Evolutionary conservation across 2,113 vertebrate genomes (phyloP).

Genomic region (Origma solitaria): DNA sequence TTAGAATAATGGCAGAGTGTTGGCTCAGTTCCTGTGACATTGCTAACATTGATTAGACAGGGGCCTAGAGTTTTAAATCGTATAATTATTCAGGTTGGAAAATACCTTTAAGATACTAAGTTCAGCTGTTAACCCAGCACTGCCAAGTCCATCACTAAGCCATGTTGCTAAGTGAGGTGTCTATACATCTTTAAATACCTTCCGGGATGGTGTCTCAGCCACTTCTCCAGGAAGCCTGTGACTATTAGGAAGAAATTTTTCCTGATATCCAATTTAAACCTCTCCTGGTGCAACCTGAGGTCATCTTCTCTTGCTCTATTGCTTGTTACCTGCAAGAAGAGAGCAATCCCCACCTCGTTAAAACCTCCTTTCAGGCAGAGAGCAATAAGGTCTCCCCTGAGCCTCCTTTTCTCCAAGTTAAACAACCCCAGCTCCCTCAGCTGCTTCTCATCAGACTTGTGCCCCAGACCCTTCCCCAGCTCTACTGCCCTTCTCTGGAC

Average conservation of each 20-base stretch:
- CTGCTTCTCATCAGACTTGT: background rate
- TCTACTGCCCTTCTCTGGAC: background rate
- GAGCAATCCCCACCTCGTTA: rapidly evolving
- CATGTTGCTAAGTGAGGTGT: background rate
- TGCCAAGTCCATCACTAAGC: background rate
- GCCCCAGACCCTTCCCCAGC: background rate
- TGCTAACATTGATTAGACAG: background rate
- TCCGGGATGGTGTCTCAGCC: background rate
- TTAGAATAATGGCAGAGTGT: background rate
- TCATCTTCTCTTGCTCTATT: background rate
- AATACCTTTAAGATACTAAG: background rate
- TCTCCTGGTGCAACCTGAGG: background rate
- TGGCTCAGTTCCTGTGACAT: background rate
- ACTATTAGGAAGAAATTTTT: background rate
- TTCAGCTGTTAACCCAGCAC: background rate
- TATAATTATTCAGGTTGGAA: background rate
- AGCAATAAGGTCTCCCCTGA: background rate
- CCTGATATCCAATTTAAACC: background rate
- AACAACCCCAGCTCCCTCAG: background rate
- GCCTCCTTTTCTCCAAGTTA: background rate
- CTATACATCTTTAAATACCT: background rate
- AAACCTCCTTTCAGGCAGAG: background rate
- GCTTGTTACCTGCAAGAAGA: background rate
- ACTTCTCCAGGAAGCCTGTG: background rate
- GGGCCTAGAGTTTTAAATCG: background rate